Percentiles rank a stretch among this genome's conserved stretches.
These are phyloP conservation scores for Alligator sinensis DNA, from an alignment of 2,113 vertebrate species.

Conservation along the genomic window DNA sequence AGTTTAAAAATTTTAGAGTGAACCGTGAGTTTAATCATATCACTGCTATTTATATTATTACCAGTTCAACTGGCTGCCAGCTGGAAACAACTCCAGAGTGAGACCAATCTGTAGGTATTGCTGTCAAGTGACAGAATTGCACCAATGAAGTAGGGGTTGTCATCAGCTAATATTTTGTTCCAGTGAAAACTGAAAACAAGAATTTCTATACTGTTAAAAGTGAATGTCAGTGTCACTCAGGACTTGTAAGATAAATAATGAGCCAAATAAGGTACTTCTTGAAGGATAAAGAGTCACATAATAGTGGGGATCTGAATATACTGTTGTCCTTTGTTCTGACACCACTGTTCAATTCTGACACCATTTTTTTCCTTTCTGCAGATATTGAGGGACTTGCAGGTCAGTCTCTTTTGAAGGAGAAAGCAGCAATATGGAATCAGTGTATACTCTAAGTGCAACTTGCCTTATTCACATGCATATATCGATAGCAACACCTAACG, in stretches of 20 bases:
- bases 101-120: no score
- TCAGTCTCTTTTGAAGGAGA: no score
- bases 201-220: background rate
- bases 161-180: background rate
- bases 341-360: background rate
- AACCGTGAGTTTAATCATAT: no score
- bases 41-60: no score
- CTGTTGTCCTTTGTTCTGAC: no score
- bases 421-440: background rate
- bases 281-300: no score
- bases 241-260: background rate
- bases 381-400: no score
- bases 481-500: background rate
- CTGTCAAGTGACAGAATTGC: background rate
- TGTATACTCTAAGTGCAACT: background rate
- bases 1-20: no score
- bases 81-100: no score
- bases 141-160: background rate
- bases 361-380: background rate
- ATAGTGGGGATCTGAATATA: no score
- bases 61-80: no score
- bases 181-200: background rate
- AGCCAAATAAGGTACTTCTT: no score
- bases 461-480: background rate
- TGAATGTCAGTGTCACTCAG: accelerated